A percentile compares a stretch with the other conserved stretches of the same genome.
Conservation (phyloP, 1,140 invertebrate species). For the Platyscapa corneri region DNA sequence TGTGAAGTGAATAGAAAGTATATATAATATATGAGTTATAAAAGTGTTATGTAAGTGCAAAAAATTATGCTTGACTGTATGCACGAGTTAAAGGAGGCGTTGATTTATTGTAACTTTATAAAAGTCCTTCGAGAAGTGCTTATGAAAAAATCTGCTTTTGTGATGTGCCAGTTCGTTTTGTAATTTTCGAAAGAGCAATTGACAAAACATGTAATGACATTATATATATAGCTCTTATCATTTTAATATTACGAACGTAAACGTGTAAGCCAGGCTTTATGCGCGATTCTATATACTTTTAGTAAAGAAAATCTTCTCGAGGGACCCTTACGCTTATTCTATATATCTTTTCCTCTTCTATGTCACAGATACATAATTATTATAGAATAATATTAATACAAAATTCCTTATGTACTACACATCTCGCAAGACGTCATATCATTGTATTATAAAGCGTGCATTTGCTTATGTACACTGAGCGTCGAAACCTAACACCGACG, state of each 20-base stretch:
- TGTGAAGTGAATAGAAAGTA: constrained; percentile 44
- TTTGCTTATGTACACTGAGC: constrained; percentile 12
- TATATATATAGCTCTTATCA: constrained; percentile 21
- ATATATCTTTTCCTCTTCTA: constrained; percentile 35
- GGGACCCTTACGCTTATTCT: constrained; percentile 29
- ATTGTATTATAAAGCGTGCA: constrained; percentile 37
- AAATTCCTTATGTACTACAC: constrained; percentile 29
- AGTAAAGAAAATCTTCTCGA: constrained; percentile 34
- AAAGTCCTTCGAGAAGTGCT: constrained; percentile 34
- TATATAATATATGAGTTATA: constrained; percentile 46
- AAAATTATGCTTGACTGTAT: constrained; percentile 34
- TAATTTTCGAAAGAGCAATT: constrained; percentile 11
- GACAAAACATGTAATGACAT: constrained; percentile 4
- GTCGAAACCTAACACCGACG: constrained; percentile 43
- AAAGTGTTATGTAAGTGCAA: constrained; percentile 49
- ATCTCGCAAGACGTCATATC: constrained; percentile 41
- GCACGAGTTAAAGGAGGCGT: constrained; percentile 4
- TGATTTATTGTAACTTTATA: constrained; percentile 37
- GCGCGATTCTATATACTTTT: background rate
- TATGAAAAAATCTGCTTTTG: constrained; percentile 26
- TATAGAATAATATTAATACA: constrained; percentile 11
- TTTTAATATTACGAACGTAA: constrained; percentile 11
- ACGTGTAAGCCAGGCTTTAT: constrained; percentile 1
- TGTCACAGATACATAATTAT: constrained; percentile 25
- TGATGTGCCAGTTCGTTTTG: constrained; percentile 13